Conservation (phyloP, 2,888 invertebrate species). For the Dusona sp. region DNA sequence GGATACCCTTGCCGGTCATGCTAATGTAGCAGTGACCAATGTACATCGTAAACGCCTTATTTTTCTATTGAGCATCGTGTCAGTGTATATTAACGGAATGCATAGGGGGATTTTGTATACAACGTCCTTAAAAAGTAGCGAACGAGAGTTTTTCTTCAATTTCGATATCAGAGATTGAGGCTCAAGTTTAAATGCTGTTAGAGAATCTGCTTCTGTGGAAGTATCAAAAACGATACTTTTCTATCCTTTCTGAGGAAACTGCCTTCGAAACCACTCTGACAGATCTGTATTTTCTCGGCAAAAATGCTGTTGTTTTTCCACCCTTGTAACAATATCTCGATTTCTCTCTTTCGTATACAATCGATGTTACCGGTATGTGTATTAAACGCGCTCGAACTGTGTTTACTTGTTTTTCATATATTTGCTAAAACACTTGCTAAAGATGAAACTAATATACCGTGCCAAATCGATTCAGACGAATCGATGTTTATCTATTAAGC, state of each 20-base stretch:
- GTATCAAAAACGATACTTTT: not conserved
- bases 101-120: too few relatives aligned
- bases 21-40: too few relatives aligned
- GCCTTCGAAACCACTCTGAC: not conserved
- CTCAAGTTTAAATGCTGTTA: not conserved
- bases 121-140: too few relatives aligned
- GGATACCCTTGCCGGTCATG: too few relatives aligned
- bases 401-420: not conserved
- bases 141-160: not conserved
- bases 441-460: not conserved
- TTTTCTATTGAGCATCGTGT: too few relatives aligned
- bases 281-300: not conserved
- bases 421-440: not conserved
- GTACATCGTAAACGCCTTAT: too few relatives aligned
- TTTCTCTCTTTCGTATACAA: not conserved
- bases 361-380: not conserved
- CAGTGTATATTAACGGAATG: too few relatives aligned
- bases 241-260: not conserved
- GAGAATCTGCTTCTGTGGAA: not conserved
- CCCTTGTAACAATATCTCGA: not conserved
- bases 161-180: not conserved
- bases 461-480: not conserved
- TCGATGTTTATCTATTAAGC: constrained; percentile 25
- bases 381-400: not conserved
- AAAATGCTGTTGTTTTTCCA: not conserved